Evolutionary conservation across 2,113 vertebrate genomes (phyloP).

Genomic region (Scolopax mira): DNA sequence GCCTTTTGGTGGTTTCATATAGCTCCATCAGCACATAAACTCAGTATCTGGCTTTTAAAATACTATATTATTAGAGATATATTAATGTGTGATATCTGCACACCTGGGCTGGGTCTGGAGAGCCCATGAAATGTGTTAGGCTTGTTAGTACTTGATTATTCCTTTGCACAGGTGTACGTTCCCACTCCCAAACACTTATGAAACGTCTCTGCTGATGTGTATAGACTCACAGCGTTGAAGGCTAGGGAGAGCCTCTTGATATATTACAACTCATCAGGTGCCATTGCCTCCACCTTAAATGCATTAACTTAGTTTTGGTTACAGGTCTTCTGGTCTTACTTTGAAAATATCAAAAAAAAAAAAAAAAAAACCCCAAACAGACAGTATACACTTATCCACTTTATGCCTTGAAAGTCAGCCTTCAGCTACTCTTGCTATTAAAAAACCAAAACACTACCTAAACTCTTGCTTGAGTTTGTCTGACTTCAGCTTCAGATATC

Average conservation of each 20-base stretch:
- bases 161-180: neutral
- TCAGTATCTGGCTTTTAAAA: neutral
- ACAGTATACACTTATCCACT: neutral
- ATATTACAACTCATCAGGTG: neutral
- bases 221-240: neutral
- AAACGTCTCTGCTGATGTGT: neutral
- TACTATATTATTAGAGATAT: neutral
- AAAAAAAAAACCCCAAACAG: too few relatives aligned
- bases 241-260: neutral
- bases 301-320: neutral
- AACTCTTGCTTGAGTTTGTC: neutral
- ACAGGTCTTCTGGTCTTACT: neutral
- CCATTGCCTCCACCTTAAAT: neutral
- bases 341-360: neutral
- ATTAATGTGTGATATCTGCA: neutral
- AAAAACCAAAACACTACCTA: neutral
- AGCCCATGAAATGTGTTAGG: neutral
- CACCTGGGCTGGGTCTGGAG: neutral
- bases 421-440: neutral
- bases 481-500: neutral
- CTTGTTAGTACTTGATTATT: conserved; percentile 36
- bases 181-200: neutral
- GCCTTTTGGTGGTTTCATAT: neutral
- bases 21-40: neutral
- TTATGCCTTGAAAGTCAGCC: neutral